Evolutionary conservation across 2,113 vertebrate species (phyloP).

Genomic region (Solea senegalensis): DNA sequence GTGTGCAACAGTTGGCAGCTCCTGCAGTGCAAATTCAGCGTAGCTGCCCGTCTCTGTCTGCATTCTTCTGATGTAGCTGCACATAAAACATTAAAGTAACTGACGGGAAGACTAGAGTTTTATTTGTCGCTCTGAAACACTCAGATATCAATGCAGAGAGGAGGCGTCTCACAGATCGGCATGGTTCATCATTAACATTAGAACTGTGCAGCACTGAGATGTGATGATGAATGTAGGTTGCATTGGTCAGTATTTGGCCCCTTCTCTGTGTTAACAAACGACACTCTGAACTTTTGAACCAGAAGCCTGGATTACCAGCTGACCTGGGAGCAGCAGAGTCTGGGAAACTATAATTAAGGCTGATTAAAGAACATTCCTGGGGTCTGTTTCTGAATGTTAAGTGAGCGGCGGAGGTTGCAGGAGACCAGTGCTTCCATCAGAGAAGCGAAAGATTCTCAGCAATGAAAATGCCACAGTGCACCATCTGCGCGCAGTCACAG

Average conservation of each 20-base stretch:
- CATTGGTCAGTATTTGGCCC: constrained; percentile 37
- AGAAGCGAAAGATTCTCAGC: constrained; percentile 25
- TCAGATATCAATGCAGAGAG: background rate
- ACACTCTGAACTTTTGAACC: constrained; percentile 71
- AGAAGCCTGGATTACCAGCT: constrained; percentile 66
- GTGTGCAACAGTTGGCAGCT: constrained; percentile 18
- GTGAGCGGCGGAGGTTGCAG: constrained; percentile 41
- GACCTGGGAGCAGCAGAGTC: constrained; percentile 61
- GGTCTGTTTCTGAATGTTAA: constrained; percentile 68
- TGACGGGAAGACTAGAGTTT: constrained; percentile 16
- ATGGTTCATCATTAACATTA: constrained; percentile 16
- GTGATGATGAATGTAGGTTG: constrained; percentile 31
- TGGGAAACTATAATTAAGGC: constrained; percentile 66
- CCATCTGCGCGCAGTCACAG: background rate
- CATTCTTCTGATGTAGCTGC: constrained; percentile 24
- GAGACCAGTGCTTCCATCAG: constrained; percentile 24
- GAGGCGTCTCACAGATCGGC: constrained; percentile 18
- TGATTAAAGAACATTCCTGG: constrained; percentile 71
- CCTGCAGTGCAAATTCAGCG: constrained; percentile 16
- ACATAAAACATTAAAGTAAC: constrained; percentile 31
- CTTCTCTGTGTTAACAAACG: constrained; percentile 42
- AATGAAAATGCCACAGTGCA: constrained; percentile 7
- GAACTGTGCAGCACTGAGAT: constrained; percentile 18
- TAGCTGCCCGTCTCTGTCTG: constrained; percentile 22
- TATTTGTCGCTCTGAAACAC: background rate